Conservation (phyloP, 2,113 vertebrate genomes). For the Panthera leo region DNA sequence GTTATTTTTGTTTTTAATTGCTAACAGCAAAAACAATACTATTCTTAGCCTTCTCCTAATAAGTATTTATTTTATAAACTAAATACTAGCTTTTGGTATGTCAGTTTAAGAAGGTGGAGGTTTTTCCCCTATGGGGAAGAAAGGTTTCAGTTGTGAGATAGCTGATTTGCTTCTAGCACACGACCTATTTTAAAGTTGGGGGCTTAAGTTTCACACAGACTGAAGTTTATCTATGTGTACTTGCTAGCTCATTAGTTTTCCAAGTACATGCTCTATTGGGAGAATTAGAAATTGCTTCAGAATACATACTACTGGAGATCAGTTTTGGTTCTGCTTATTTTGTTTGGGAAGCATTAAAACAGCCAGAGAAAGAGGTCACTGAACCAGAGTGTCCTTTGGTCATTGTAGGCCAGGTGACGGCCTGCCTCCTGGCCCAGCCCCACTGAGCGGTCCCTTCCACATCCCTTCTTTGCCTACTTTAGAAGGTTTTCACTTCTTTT, state of each 20-base stretch:
- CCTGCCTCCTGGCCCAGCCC: no score
- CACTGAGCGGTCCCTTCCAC: background rate
- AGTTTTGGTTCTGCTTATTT: background rate
- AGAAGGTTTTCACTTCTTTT: background rate
- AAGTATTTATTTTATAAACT: background rate
- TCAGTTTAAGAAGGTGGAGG: background rate
- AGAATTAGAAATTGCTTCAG: background rate
- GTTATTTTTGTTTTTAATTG: background rate
- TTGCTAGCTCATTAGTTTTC: background rate
- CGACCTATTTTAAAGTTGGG: background rate
- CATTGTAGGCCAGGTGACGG: rapidly evolving
- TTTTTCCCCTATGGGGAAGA: background rate
- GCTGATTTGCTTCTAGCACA: background rate
- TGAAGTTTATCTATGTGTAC: rapidly evolving
- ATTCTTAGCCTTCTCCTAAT: background rate
- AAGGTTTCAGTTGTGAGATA: background rate
- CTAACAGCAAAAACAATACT: background rate
- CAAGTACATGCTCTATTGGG: background rate
- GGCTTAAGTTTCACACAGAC: background rate
- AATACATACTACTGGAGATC: background rate
- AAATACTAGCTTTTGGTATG: background rate
- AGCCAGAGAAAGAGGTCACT: background rate
- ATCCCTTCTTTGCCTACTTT: background rate
- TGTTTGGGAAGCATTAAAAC: background rate
- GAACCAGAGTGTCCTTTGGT: background rate